phyloP scores from a whole-genome alignment of 2,888 invertebrate genomes.

The Clepsis dumicolana region DNA sequence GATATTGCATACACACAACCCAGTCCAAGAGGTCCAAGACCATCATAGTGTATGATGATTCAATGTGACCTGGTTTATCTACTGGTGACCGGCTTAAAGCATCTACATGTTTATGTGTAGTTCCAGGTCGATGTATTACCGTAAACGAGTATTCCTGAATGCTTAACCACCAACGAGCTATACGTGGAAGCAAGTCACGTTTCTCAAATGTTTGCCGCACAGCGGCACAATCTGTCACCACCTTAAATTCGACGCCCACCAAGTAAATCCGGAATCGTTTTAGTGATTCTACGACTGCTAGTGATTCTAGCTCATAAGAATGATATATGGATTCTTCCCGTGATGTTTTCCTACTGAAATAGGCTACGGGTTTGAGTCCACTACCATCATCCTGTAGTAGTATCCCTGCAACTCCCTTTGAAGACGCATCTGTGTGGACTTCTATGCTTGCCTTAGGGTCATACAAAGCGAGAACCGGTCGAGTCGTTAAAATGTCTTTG shows the following conservation, averaged over 20 bases:
- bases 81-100: constrained; percentile 1
- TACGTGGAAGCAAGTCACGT: neutral
- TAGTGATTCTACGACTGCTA: neutral
- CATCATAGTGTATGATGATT: neutral
- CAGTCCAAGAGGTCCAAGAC: neutral
- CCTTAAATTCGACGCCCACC: neutral
- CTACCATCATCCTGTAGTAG: neutral
- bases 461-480: neutral
- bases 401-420: neutral
- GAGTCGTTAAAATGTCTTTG: neutral
- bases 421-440: neutral
- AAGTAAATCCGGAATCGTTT: neutral
- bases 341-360: neutral
- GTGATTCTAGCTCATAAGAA: neutral
- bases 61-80: neutral
- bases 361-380: neutral
- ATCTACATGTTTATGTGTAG: neutral
- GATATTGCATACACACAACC: neutral
- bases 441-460: neutral
- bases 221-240: neutral
- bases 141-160: neutral
- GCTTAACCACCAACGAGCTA: constrained; percentile 2
- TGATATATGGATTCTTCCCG: neutral
- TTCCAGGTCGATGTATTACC: neutral
- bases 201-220: constrained; percentile 2